phyloP scores from a whole-genome alignment of 2,888 invertebrate species.

The Vanessa cardui region DNA sequence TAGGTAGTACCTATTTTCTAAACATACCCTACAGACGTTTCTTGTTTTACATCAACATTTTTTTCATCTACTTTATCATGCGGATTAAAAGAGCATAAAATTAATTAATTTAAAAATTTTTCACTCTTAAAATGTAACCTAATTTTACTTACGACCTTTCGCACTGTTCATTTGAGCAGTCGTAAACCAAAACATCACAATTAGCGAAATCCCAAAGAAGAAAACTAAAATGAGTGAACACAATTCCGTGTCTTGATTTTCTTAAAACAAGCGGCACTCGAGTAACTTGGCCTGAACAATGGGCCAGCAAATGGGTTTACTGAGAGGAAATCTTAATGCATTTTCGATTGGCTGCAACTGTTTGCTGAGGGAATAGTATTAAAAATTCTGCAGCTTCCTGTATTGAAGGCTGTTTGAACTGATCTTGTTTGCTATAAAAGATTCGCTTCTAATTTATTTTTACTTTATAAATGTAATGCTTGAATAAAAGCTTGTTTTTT shows the following conservation, averaged over 20 bases:
- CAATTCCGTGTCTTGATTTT: conserved; percentile 13
- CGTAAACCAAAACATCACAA: not conserved
- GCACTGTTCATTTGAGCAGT: not conserved
- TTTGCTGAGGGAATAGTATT: conserved; percentile 30
- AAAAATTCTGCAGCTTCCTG: conserved; percentile 23
- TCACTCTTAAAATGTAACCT: no score
- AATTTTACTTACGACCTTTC: no score
- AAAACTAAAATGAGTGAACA: conserved; percentile 10
- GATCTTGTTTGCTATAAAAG: conserved; percentile 7
- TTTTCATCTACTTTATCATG: no score
- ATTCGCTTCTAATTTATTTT: not conserved
- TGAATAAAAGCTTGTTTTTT: no score
- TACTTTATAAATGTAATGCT: no score
- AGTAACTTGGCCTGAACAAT: conserved; percentile 34
- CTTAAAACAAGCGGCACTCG: conserved; percentile 21
- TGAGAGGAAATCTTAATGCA: conserved; percentile 37
- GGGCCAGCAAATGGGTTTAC: conserved; percentile 35
- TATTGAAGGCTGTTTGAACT: conserved; percentile 11
- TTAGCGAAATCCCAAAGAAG: conserved; percentile 1
- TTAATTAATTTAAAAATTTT: no score
- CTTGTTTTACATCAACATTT: no score
- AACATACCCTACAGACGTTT: no score
- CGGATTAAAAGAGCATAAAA: no score
- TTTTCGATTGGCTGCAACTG: conserved; percentile 39
- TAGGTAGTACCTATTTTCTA: no score